Evolutionary conservation across 2,888 invertebrate genomes (phyloP).

Genomic region (Odontothrips loti): DNA sequence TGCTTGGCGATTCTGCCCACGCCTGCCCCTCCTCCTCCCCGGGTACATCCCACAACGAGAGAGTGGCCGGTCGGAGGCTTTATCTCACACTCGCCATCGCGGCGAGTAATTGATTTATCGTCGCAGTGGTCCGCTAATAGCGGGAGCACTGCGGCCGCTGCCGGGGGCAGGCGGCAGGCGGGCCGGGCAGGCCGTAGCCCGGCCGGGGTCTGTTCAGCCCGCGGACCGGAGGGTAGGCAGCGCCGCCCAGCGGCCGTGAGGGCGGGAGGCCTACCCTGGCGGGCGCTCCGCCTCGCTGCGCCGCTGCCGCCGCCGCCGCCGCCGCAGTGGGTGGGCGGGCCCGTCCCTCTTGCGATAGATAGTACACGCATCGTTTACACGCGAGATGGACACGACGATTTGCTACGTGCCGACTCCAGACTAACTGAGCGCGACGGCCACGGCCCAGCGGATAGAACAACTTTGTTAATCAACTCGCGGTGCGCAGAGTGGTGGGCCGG

Average conservation of each 20-base stretch:
- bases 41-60: neutral
- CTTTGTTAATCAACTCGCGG: too few relatives aligned
- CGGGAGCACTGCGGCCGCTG: neutral
- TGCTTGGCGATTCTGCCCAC: neutral
- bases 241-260: neutral
- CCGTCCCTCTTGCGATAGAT: too few relatives aligned
- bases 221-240: neutral
- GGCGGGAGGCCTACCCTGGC: neutral
- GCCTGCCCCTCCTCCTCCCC: neutral
- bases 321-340: neutral
- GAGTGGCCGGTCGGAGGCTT: neutral
- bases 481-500: too few relatives aligned
- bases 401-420: too few relatives aligned
- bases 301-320: neutral
- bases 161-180: neutral
- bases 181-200: neutral
- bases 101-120: neutral
- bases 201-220: too few relatives aligned
- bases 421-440: too few relatives aligned
- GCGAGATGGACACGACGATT: too few relatives aligned
- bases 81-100: slow-evolving; percentile 2
- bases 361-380: too few relatives aligned
- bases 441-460: too few relatives aligned
- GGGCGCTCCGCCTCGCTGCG: neutral
- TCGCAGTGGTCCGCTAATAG: neutral